Conservation (phyloP, 1,140 invertebrate genomes). For the Brachionus calyciflorus region DNA sequence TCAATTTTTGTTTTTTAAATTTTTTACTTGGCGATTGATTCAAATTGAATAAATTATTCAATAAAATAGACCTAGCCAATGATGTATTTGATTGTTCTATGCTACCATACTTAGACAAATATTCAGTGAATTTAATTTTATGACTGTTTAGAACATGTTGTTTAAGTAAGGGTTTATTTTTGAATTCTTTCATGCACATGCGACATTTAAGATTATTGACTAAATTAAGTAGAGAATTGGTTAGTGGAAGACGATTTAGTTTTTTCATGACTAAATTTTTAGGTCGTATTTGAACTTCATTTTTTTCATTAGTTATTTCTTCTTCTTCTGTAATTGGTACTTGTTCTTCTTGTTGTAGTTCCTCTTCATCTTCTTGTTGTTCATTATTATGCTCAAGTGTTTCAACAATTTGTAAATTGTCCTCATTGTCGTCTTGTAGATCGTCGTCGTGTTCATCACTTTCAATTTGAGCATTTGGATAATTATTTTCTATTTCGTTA, state of each 20-base stretch:
- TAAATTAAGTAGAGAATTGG: slow-evolving; percentile 12
- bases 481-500: too few species aligned
- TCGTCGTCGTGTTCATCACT: too few species aligned
- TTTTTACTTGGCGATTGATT: not conserved
- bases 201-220: slow-evolving; percentile 16
- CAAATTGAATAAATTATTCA: not conserved
- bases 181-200: slow-evolving; percentile 16
- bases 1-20: slow-evolving; percentile 4
- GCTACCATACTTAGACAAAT: not conserved
- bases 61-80: not conserved
- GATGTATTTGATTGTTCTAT: not conserved
- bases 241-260: slow-evolving; percentile 36
- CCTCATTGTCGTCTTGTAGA: too few species aligned
- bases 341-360: not conserved
- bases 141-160: slow-evolving; percentile 23
- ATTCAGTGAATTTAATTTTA: slow-evolving; percentile 10
- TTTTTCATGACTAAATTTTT: slow-evolving; percentile 10
- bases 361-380: too few species aligned
- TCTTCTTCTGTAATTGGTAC: not conserved
- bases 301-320: not conserved
- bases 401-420: too few species aligned
- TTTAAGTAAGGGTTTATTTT: slow-evolving; percentile 3
- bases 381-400: too few species aligned
- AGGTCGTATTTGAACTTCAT: not conserved
- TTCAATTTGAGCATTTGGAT: too few species aligned